These are phyloP conservation scores for Seriola quinqueradiata DNA, from an alignment of 2,113 vertebrate genomes.

Conservation along the genomic window DNA sequence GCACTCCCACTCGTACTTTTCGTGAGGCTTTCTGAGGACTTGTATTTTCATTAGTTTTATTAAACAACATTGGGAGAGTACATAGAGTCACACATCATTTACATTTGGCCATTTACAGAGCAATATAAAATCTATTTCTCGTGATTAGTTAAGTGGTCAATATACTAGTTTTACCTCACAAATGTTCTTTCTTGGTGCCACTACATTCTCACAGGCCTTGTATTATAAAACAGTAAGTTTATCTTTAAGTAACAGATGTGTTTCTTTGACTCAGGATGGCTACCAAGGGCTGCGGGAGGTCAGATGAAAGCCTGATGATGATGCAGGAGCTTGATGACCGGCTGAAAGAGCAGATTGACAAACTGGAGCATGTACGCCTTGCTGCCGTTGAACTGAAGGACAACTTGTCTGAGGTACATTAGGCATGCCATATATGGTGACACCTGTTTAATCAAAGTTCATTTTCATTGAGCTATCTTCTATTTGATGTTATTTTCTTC, in stretches of 20 bases:
- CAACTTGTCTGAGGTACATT: conserved; percentile 71
- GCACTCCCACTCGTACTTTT: too few relatives aligned
- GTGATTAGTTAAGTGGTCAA: not conserved
- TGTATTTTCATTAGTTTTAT: too few relatives aligned
- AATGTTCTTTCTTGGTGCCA: too few relatives aligned
- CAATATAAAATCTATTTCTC: not conserved
- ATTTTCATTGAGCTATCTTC: not conserved
- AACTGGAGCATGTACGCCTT: conserved; percentile 85
- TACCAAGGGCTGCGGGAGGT: conserved; percentile 32
- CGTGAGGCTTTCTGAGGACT: too few relatives aligned
- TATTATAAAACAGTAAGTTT: too few relatives aligned
- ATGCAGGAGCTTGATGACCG: conserved; percentile 87
- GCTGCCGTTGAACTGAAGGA: conserved; percentile 78
- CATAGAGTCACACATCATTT: too few relatives aligned
- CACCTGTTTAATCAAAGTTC: not conserved
- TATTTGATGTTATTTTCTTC: not conserved
- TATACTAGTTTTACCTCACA: not conserved
- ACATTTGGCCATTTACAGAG: not conserved
- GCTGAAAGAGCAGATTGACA: conserved; percentile 84
- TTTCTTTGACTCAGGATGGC: conserved; percentile 67
- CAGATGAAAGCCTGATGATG: conserved; percentile 83
- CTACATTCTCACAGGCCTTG: too few relatives aligned
- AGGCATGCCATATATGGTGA: not conserved
- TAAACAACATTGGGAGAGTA: too few relatives aligned
- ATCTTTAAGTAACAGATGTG: not conserved